These are phyloP conservation scores for Lasioglossum marginatum DNA, from an alignment of 2,888 invertebrate genomes.

Conservation along the genomic window DNA sequence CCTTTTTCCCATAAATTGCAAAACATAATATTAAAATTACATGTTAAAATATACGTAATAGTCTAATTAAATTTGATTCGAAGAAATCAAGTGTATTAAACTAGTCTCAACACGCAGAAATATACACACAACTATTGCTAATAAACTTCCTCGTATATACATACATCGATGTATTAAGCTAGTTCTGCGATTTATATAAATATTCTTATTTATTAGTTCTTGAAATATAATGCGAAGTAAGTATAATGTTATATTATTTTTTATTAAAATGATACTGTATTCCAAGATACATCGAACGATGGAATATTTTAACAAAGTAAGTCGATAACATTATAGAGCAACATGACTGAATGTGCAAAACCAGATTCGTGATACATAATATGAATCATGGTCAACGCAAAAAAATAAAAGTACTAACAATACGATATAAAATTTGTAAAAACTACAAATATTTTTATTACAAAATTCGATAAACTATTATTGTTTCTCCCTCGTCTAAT, in stretches of 20 bases:
- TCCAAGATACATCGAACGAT: conserved; percentile 29
- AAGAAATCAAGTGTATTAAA: conserved; percentile 30
- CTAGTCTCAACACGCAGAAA: conserved; percentile 39
- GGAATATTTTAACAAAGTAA: conserved; percentile 21
- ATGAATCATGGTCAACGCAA: conserved; percentile 2
- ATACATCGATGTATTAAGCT: conserved; percentile 16
- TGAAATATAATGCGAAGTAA: conserved; percentile 41
- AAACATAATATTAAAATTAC: background rate
- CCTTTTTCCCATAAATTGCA: conserved; percentile 18
- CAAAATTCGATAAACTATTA: conserved; percentile 41
- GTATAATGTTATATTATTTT: conserved; percentile 38
- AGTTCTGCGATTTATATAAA: conserved; percentile 23
- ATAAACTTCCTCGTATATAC: conserved; percentile 25
- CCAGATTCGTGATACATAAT: conserved; percentile 27
- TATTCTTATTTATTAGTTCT: too few relatives aligned
- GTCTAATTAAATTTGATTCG: conserved; percentile 27
- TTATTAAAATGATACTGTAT: conserved; percentile 6
- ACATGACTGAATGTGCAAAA: conserved; percentile 60
- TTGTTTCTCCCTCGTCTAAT: conserved; percentile 7
- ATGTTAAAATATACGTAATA: conserved; percentile 23
- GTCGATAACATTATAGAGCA: conserved; percentile 41
- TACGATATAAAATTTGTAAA: conserved; percentile 6
- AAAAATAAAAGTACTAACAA: conserved; percentile 19
- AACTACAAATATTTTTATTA: conserved; percentile 40
- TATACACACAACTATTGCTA: conserved; percentile 24